A percentile compares a stretch with the other conserved stretches of the same genome.
These are phyloP conservation scores for fruit fly (Drosophila melanogaster) DNA, from an alignment of 1,140 invertebrate genomes.

Conservation along the genomic window Release_6_plus_ISO1_MT NT_033777.3:25073001-25073500, in stretches of 20 bases:
- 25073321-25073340: slow-evolving; percentile 96
- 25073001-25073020: slow-evolving; percentile 85
- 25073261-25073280: slow-evolving; percentile 94
- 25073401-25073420: slow-evolving; percentile 97
- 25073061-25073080: slow-evolving; percentile 92
- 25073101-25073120: slow-evolving; percentile 95
- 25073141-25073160: slow-evolving; percentile 93
- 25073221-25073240: slow-evolving; percentile 98
- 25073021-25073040: slow-evolving; percentile 84
- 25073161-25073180: slow-evolving; percentile 98
- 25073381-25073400: slow-evolving; percentile 97
- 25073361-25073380: slow-evolving; percentile 95
- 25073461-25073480: slow-evolving; percentile 93
- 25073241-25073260: slow-evolving; percentile 99
- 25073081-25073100: slow-evolving; percentile 94
- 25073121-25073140: slow-evolving; percentile 89
- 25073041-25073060: slow-evolving; percentile 88
- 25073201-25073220: slow-evolving; percentile 92
- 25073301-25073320: slow-evolving; percentile 93
- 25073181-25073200: slow-evolving; percentile 96
- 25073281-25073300: slow-evolving; percentile 93
- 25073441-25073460: slow-evolving; percentile 92
- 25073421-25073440: slow-evolving; percentile 96
- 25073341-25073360: slow-evolving; percentile 99
- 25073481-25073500: slow-evolving; percentile 93